Evolutionary conservation across 64 coral and sea anemone species (phyloP).

Genomic region (Orbicella faveolata): DNA sequence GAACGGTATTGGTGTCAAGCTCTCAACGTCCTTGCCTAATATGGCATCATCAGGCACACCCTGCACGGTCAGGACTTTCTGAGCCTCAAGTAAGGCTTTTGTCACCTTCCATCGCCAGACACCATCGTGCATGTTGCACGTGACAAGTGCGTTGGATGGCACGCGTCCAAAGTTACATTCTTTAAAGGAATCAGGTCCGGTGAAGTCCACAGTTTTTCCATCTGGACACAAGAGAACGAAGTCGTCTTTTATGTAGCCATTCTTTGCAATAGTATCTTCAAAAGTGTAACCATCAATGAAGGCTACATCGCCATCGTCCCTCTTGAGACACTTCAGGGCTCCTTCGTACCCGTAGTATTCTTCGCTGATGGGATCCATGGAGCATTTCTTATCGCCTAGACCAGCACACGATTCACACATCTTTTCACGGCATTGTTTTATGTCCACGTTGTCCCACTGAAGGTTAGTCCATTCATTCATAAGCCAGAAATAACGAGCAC

Average conservation of each 20-base stretch:
- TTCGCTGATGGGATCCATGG: not conserved
- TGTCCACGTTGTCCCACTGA: constrained; percentile 38
- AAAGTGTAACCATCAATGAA: constrained; percentile 53
- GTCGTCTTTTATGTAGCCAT: constrained; percentile 1
- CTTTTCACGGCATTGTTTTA: constrained; percentile 36
- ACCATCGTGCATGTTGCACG: constrained; percentile 39
- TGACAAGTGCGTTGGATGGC: constrained; percentile 55
- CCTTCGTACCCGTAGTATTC: constrained; percentile 33
- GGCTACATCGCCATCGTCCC: constrained; percentile 45
- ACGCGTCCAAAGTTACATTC: constrained; percentile 70
- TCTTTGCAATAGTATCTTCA: not conserved
- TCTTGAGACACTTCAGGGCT: constrained; percentile 45
- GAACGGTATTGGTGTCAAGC: constrained; percentile 34
- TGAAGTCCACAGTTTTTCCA: constrained; percentile 45
- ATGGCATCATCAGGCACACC: constrained; percentile 29
- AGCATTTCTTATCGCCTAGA: constrained; percentile 37
- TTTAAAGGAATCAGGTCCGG: constrained; percentile 21
- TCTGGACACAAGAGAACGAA: constrained; percentile 62
- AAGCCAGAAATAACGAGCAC: constrained; percentile 37
- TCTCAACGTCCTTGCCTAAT: constrained; percentile 9
- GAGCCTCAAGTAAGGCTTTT: constrained; percentile 59
- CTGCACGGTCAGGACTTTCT: constrained; percentile 29
- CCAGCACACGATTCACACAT: constrained; percentile 58
- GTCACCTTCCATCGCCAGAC: constrained; percentile 67
- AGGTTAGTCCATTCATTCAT: constrained; percentile 34